Base-by-base conservation (phyloP, 2,888 invertebrate species). In the Sinopyrophorus schimmeli region DNA sequence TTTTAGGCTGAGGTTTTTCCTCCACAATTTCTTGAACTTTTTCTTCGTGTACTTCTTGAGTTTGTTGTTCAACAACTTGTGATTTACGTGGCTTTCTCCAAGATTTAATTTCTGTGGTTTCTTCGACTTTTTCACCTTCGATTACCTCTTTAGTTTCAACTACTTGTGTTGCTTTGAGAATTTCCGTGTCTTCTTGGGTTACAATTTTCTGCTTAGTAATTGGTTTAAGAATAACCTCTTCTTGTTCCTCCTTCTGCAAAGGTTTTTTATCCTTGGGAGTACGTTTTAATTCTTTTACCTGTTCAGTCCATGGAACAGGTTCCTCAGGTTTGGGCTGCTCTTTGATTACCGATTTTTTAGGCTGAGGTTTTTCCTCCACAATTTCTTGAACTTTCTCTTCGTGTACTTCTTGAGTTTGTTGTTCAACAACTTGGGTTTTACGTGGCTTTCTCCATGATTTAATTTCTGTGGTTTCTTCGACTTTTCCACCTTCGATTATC, bases 291-390 rank as follows among this genome's bases (percentile, higher is more conserved):
- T 66, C 72, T 15, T 79, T 73, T 52, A 77, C 76, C 70, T 85
- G 82, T 63, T 85, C 79, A 3, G 80, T 86, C 80, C 80, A 79
- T 6, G 79, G 76, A 48, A 55, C 15, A 37, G 35, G 37, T 50
- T 55, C 57, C 32, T 51, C 53, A 48, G 48, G 40, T 38, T 28
- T 47, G 1, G 44, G 39, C 24, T 46, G 44, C 17, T 38, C 9
- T 18, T 46, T 50, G 20, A 50, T 35, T 5, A 9, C 10, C 7
- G 46, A 9, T 30, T 53, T 50, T 26, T 23, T 35, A 14, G 39
- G 37, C 21, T 41, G 30, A 7, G 9, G 9, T 24, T 39, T 14
- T 15, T 23, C 23, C 18, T 31, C 26, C 3, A 32, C 5, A 7
- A 11, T 16, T 32, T 34, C 34, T 2, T 10, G 10, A 3, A 21